Base-by-base conservation (phyloP, 2,113 vertebrate genomes). In the Etia nguti region DNA sequence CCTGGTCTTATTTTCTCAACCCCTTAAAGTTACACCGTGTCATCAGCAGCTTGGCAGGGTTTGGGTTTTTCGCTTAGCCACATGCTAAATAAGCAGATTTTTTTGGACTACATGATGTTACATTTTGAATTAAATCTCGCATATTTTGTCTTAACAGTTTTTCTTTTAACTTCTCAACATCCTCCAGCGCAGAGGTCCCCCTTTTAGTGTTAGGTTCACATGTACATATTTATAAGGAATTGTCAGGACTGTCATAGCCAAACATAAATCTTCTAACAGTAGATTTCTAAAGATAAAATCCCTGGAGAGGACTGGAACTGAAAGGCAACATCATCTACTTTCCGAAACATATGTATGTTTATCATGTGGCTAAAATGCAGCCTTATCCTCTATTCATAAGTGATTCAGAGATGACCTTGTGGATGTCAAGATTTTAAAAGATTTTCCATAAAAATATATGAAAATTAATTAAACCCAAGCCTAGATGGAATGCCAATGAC, bases 141-240 rank as follows among this genome's bases (percentile, higher is more conserved):
- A 43, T 43, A 18, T 46, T 73, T 73, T 26, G 8, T 43, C 5
- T 73, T 41, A 65, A 43, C 7, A 16, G 38, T 70, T 26, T 43
- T 43, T 46, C 65, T 73, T 3, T 68, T 46, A 46, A 73, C n/a
- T 15, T 68, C 65, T 43, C 36, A 41, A 43, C 65, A 43, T 43
- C 38, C n/a, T 24, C 38, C 68, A 2, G 10, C 11, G 0, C 6
- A 68, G 4, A 10, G 13, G 48, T 2, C 7, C 16, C 15, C n/a
- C 13, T 18, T 15, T 70, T 24, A 24, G 65, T 24, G 38, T 70
- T 43, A 24, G 38, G 12, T 24, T 43, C 36, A 43, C 65, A 70
- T 43, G 12, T 16, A 26, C n/a, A 24, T 4, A 65, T 68, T 41
- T 41, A 68, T 68, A 22, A 22, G 20, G 34, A 68, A 68, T 68